Evolutionary conservation across 2,888 invertebrate species (phyloP).

Genomic region (Drosophila mulleri): DNA sequence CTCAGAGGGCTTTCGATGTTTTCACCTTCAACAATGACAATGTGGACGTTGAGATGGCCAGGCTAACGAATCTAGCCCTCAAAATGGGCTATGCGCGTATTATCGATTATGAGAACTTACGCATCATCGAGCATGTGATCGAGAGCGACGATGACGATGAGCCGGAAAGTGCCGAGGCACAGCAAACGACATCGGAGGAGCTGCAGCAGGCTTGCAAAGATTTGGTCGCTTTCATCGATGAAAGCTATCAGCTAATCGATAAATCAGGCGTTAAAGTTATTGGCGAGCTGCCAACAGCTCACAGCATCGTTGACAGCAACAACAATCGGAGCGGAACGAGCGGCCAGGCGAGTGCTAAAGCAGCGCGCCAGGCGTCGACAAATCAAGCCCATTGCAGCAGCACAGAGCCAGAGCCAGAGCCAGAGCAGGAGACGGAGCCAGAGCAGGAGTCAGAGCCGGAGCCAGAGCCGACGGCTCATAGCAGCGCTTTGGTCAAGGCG

Average conservation of each 20-base stretch:
- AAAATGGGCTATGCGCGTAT: constrained; percentile 76
- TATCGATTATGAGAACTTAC: constrained; percentile 80
- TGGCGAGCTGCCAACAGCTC: constrained; percentile 10
- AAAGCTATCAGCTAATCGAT: constrained; percentile 79
- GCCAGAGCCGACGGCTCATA: constrained; percentile 19
- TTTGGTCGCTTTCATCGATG: constrained; percentile 80
- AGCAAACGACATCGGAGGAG: constrained; percentile 27
- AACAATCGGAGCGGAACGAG: constrained; percentile 39
- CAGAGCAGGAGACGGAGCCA: neutral
- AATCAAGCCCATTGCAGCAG: constrained; percentile 10
- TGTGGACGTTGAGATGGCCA: constrained; percentile 40
- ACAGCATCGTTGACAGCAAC: constrained; percentile 54
- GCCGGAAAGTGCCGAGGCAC: constrained; percentile 17
- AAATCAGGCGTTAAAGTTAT: constrained; percentile 24
- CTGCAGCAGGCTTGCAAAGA: constrained; percentile 74
- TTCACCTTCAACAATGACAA: constrained; percentile 22
- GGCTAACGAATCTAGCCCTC: constrained; percentile 53
- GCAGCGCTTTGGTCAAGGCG: constrained; percentile 70
- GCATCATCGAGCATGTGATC: constrained; percentile 82
- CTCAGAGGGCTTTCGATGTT: neutral
- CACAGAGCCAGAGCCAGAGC: neutral
- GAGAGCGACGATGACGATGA: constrained; percentile 67
- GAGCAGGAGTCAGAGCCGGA: neutral
- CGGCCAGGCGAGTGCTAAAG: constrained; percentile 4
- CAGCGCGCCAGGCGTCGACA: constrained; percentile 18